Conservation (phyloP, 2,113 vertebrate genomes). For the Cryptomyrus ogoouensis region DNA sequence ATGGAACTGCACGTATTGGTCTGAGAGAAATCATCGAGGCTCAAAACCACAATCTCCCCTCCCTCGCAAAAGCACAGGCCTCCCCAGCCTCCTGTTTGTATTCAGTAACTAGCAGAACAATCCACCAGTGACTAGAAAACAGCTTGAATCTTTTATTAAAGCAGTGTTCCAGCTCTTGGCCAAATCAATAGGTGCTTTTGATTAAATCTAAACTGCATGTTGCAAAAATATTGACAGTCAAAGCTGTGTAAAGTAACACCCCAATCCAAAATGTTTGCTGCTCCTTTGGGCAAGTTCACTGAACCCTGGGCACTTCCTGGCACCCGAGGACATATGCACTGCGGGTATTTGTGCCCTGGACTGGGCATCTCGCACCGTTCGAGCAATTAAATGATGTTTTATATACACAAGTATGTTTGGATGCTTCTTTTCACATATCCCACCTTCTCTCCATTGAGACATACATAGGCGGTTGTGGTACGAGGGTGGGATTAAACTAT, state of each 20-base stretch:
- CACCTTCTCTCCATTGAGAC: neutral
- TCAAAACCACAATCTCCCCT: neutral
- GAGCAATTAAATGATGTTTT: neutral
- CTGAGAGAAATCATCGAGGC: neutral
- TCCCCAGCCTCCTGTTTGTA: neutral
- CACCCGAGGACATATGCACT: neutral
- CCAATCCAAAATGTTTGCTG: neutral
- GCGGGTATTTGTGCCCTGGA: neutral
- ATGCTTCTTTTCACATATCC: neutral
- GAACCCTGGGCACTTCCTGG: neutral
- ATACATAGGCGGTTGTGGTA: neutral
- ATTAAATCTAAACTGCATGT: neutral
- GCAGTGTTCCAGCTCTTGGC: neutral
- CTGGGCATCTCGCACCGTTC: neutral
- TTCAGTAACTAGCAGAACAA: neutral
- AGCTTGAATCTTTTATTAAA: neutral
- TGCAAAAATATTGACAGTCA: neutral
- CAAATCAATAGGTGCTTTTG: neutral
- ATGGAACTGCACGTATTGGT: neutral
- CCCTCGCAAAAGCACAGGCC: neutral
- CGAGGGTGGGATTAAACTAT: neutral
- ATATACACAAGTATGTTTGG: neutral
- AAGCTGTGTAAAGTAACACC: neutral
- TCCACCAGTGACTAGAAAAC: neutral
- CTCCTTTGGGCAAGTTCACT: neutral